Evolutionary conservation across 2,113 vertebrate genomes (phyloP).

Genomic region (Tragulus kanchil): DNA sequence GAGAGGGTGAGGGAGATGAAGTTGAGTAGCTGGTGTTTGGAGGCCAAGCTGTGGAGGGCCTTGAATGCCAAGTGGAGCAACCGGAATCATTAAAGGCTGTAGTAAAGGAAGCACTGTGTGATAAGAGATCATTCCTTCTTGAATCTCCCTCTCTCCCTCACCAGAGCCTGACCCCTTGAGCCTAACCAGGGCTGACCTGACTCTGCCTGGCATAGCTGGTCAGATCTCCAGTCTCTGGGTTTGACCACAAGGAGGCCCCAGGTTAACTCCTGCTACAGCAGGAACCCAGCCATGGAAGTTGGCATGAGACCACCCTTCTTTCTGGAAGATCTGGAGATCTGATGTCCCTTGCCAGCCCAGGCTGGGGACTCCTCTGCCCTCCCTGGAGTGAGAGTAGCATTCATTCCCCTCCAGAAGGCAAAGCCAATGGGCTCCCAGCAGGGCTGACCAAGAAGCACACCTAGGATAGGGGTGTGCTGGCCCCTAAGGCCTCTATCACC

Average conservation of each 20-base stretch:
- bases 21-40: not conserved
- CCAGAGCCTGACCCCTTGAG: not conserved
- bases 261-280: not conserved
- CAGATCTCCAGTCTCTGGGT: too few relatives aligned
- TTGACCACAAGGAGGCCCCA: not conserved
- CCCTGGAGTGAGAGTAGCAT: not conserved
- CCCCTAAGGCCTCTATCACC: not conserved
- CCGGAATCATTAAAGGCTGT: not conserved
- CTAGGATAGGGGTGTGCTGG: too few relatives aligned
- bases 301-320: not conserved
- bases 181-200: not conserved
- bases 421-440: not conserved
- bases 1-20: not conserved
- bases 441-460: not conserved
- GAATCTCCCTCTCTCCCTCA: not conserved
- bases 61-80: not conserved
- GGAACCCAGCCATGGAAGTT: not conserved
- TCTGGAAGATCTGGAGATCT: not conserved
- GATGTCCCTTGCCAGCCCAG: constrained; percentile 34
- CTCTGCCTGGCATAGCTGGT: too few relatives aligned
- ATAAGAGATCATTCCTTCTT: not conserved
- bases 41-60: not conserved
- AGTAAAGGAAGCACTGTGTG: not conserved
- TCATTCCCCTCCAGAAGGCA: constrained; percentile 24
- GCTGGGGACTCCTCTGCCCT: constrained; percentile 51